A percentile compares a stretch with the other conserved stretches of the same genome.
Evolutionary conservation across 2,888 invertebrate genomes (phyloP).

Genomic region (Deilephila elpenor): DNA sequence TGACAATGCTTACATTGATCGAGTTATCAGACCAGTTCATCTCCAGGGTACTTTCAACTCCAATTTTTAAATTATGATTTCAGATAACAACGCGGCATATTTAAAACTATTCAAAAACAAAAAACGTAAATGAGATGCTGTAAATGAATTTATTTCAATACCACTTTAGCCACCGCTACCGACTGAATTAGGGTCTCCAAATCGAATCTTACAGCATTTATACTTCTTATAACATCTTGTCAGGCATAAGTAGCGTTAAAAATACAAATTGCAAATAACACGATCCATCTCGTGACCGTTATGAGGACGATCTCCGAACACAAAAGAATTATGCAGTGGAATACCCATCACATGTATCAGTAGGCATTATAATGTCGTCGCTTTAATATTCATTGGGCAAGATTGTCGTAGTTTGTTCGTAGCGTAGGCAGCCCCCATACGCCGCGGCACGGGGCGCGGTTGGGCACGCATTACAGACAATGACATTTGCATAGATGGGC

Average conservation of each 20-base stretch:
- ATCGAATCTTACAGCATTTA: too few species aligned
- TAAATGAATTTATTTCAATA: too few species aligned
- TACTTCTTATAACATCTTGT: neutral
- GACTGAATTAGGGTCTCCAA: too few species aligned
- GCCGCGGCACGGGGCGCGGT: slow-evolving; percentile 66
- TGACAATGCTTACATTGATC: slow-evolving; percentile 50
- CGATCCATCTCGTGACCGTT: slow-evolving; percentile 7
- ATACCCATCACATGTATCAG: slow-evolving; percentile 56
- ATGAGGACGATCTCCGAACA: slow-evolving; percentile 42
- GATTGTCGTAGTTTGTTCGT: slow-evolving; percentile 60
- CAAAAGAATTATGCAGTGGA: slow-evolving; percentile 53
- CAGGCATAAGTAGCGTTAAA: neutral
- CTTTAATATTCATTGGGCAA: slow-evolving; percentile 79
- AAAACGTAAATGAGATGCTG: too few species aligned
- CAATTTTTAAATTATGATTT: slow-evolving; percentile 4
- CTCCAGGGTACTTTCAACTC: slow-evolving; percentile 29
- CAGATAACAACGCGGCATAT: neutral
- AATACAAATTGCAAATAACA: slow-evolving; percentile 3
- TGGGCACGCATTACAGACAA: slow-evolving; percentile 78
- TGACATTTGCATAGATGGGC: slow-evolving; percentile 81
- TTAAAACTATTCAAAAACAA: neutral
- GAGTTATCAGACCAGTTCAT: slow-evolving; percentile 48
- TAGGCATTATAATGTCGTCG: slow-evolving; percentile 62
- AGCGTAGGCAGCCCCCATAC: slow-evolving; percentile 65
- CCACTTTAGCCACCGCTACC: too few species aligned